Evolutionary conservation across 1,140 invertebrate species (phyloP), one percentile per base, ranked within the genome.

Genomic region (Mya arenaria): DNA sequence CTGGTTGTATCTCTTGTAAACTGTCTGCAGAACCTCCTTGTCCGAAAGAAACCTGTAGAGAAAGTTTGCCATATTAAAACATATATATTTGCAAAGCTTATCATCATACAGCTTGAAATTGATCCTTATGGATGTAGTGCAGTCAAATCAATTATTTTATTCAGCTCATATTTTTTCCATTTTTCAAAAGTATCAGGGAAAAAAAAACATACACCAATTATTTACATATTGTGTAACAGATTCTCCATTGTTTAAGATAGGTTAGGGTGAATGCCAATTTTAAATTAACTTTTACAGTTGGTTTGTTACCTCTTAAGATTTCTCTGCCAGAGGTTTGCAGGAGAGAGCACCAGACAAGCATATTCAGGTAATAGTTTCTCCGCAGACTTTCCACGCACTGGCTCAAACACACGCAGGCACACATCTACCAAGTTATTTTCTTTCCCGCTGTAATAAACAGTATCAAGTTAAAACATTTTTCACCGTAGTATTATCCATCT

Each of bases 261-360:
- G 44, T 48, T n/a, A 13, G n/a, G 44, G 44, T 48, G 10, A 48
- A 13, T 48, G n/a, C n/a, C n/a, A 48, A 48, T 13, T 48, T 10
- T 13, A 48, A n/a, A 10, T 13, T 10, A n/a, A 10, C n/a, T 10
- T 13, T 10, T 48, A n/a, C n/a, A 13, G 44, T 48, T 48, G 44
- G 82, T n/a, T n/a, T 25, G 25, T 75, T 58, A 92, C 91, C 65
- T 89, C 23, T 88, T 83, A 15, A 84, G 93, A 92, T 97, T 97
- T 89, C 96, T 95, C 80, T 96, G 95, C 98, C 98, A 99, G 34
- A 99, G 94, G 93, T 98, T 98, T 0, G 97, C 97, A 0, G 98
- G 98, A 3, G 98, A 99, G 0, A 99, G 91, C n/a, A 98, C 92
- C 0, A 99, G 94, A 91, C 98, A 99, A 91, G 95, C 96, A 90